phyloP scores from a whole-genome alignment of 2,113 vertebrate species.

The Vimba vimba region DNA sequence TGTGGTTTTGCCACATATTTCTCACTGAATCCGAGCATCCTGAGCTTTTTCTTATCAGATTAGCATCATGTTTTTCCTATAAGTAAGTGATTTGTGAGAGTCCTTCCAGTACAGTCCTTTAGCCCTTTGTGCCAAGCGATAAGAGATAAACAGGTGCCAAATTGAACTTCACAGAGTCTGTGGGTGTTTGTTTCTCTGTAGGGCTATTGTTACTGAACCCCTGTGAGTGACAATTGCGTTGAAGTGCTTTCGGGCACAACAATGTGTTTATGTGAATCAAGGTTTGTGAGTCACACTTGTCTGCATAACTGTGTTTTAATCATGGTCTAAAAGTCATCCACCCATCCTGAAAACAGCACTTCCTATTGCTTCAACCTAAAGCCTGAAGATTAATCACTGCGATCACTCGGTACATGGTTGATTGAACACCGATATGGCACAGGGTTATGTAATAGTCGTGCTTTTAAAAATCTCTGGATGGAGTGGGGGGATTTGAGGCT shows the following conservation, averaged over 20 bases:
- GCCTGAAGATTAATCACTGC: slow-evolving; percentile 9
- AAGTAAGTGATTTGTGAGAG: neutral
- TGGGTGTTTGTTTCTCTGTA: neutral
- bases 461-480: slow-evolving; percentile 29
- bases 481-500: slow-evolving; percentile 28
- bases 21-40: neutral
- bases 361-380: neutral
- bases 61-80: neutral
- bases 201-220: neutral
- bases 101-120: neutral
- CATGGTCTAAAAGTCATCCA: slow-evolving; percentile 14
- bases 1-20: neutral
- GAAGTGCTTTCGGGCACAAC: neutral
- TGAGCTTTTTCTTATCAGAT: neutral
- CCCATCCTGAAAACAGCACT: neutral
- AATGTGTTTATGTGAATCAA: neutral
- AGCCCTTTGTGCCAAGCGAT: neutral
- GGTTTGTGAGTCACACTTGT: neutral
- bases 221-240: neutral
- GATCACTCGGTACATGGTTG: neutral
- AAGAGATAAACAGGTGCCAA: slow-evolving; percentile 13
- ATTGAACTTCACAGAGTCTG: neutral
- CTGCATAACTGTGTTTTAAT: slow-evolving; percentile 1
- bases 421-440: neutral
- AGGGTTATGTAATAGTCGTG: slow-evolving; percentile 18